Conservation (phyloP, 2,888 invertebrate genomes). For the Drosophila fulvimacula region DNA sequence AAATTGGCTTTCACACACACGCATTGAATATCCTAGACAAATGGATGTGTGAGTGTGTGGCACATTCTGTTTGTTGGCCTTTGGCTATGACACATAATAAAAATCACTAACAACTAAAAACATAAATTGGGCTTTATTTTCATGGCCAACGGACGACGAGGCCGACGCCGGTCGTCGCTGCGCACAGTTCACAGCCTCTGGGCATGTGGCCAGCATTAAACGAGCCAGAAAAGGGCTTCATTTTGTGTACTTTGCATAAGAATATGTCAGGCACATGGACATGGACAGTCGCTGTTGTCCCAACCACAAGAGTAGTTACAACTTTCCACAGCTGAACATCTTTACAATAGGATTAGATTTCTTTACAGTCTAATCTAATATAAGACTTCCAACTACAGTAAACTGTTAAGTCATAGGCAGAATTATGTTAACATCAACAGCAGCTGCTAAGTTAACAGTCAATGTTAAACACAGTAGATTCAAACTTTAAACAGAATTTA, state of each 20-base stretch:
- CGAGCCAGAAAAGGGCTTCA: constrained; percentile 65
- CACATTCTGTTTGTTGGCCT: constrained; percentile 38
- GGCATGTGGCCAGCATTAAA: constrained; percentile 50
- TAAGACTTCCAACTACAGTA: background rate
- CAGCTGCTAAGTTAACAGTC: constrained; percentile 7
- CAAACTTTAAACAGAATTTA: background rate
- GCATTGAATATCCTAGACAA: constrained; percentile 12
- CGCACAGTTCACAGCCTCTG: constrained; percentile 13
- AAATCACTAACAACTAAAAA: constrained; percentile 79
- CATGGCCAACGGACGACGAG: constrained; percentile 60
- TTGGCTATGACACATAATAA: constrained; percentile 78
- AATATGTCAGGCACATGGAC: constrained; percentile 46
- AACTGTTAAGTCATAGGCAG: background rate
- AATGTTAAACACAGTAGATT: too few relatives aligned
- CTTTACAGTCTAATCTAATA: background rate
- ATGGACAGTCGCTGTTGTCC: background rate
- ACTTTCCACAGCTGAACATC: background rate
- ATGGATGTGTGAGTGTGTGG: constrained; percentile 6
- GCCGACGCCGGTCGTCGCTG: constrained; percentile 19
- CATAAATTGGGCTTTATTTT: constrained; percentile 78
- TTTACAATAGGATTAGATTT: background rate
- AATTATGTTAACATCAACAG: background rate
- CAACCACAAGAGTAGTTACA: background rate
- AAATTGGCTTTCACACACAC: constrained; percentile 61
- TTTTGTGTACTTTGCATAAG: constrained; percentile 72